phyloP scores from a whole-genome alignment of 2,888 invertebrate genomes.

The Synergus gifuensis region DNA sequence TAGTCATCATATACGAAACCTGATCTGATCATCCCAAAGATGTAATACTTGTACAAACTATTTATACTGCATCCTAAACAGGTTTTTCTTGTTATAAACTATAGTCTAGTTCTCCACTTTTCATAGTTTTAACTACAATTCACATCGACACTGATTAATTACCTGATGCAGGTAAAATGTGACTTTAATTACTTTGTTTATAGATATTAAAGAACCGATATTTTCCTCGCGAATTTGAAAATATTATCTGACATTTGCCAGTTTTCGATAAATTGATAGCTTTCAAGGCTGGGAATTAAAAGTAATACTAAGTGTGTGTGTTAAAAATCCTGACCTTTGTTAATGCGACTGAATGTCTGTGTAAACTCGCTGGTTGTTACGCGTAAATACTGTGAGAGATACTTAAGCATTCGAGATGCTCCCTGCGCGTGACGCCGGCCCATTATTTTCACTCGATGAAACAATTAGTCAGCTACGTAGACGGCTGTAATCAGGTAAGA shows the following conservation, averaged over 20 bases:
- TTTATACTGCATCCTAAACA: neutral
- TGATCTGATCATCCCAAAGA: no score
- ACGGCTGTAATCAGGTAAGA: constrained; percentile 63
- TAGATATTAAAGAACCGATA: no score
- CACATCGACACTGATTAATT: constrained; percentile 15
- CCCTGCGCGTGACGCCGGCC: constrained; percentile 63
- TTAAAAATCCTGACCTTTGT: constrained; percentile 14
- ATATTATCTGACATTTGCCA: constrained; percentile 7
- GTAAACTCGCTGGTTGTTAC: constrained; percentile 16
- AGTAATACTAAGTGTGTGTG: neutral
- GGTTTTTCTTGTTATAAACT: constrained; percentile 3
- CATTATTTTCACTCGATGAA: constrained; percentile 68
- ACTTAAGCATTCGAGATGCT: constrained; percentile 51
- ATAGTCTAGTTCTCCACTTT: constrained; percentile 21
- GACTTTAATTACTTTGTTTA: neutral
- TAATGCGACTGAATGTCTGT: neutral
- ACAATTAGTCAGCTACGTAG: constrained; percentile 65
- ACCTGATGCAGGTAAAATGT: neutral
- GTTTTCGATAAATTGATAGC: constrained; percentile 9
- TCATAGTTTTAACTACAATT: constrained; percentile 24
- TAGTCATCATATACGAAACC: no score
- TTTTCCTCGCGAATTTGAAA: constrained; percentile 3
- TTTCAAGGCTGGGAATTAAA: constrained; percentile 16
- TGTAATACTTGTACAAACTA: no score
- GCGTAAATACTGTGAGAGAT: constrained; percentile 44